Conservation (phyloP, 2,888 invertebrate species). For the Aphodius granarius region DNA sequence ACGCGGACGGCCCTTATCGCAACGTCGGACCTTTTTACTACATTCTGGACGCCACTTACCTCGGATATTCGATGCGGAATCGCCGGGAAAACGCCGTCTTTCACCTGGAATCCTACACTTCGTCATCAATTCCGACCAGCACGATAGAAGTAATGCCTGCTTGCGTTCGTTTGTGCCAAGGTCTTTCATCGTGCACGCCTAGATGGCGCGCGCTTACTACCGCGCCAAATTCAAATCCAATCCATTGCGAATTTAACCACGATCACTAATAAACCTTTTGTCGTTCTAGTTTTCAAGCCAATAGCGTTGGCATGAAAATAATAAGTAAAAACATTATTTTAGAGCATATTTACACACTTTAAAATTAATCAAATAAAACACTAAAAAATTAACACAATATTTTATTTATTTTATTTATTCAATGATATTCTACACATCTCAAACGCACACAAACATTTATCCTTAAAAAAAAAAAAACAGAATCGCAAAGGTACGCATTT, state of each 20-base stretch:
- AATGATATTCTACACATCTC: not conserved
- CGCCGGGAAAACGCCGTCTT: constrained; percentile 34
- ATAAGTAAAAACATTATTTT: no score
- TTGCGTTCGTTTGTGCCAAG: constrained; percentile 43
- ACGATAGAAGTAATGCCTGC: constrained; percentile 46
- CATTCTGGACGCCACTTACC: constrained; percentile 23
- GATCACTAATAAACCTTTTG: no score
- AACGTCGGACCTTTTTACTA: constrained; percentile 7
- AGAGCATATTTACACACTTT: no score
- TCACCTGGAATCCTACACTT: constrained; percentile 42
- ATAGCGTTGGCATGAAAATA: no score
- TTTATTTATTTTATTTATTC: not conserved
- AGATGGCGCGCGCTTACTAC: constrained; percentile 43
- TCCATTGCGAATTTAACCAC: not conserved
- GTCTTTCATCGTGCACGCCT: constrained; percentile 38
- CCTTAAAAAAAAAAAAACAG: not conserved
- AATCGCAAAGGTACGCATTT: constrained; percentile 13
- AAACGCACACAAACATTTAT: not conserved
- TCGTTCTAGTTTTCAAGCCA: no score
- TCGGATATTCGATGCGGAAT: not conserved
- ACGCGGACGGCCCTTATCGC: constrained; percentile 41
- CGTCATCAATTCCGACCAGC: constrained; percentile 48
- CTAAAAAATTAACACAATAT: not conserved
- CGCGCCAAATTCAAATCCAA: constrained; percentile 26
- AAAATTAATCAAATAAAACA: not conserved